Conservation (phyloP, 2,797 vertebrate species). For the Nothura maculosa region DNA sequence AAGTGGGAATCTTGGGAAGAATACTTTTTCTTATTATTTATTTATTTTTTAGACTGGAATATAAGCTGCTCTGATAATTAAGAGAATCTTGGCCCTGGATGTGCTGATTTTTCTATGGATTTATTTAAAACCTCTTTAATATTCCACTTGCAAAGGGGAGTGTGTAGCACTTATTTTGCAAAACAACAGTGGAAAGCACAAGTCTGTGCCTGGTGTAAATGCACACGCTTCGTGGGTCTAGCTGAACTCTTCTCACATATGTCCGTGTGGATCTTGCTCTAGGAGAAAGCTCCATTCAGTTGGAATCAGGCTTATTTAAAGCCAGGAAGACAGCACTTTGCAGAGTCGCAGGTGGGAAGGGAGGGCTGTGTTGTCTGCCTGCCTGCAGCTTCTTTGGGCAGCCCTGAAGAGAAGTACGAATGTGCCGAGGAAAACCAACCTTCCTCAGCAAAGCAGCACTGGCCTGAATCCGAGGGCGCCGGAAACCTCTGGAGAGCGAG, state of each 20-base stretch:
- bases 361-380: not conserved
- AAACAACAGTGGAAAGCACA: not conserved
- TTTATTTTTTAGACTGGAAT: slow-evolving; percentile 57
- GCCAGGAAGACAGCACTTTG: not conserved
- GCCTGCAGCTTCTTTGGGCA: not conserved
- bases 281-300: not conserved
- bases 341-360: not conserved
- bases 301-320: not conserved
- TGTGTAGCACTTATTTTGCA: not conserved
- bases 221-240: not conserved
- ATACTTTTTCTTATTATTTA: slow-evolving; percentile 40
- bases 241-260: not conserved
- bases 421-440: not conserved
- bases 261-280: not conserved
- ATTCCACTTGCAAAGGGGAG: not conserved
- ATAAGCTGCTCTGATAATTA: slow-evolving; percentile 33
- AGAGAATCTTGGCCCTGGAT: not conserved
- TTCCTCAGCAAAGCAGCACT: not conserved
- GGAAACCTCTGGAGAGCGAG: not conserved
- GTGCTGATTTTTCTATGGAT: not conserved
- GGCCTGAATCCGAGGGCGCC: not conserved
- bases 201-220: not conserved
- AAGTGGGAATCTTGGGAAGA: not conserved
- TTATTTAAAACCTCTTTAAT: not conserved
- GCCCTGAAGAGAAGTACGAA: not conserved